A percentile compares a stretch with the other conserved stretches of the same genome.
phyloP scores from a whole-genome alignment of 2,888 invertebrate species.

The Laspeyria flexula region DNA sequence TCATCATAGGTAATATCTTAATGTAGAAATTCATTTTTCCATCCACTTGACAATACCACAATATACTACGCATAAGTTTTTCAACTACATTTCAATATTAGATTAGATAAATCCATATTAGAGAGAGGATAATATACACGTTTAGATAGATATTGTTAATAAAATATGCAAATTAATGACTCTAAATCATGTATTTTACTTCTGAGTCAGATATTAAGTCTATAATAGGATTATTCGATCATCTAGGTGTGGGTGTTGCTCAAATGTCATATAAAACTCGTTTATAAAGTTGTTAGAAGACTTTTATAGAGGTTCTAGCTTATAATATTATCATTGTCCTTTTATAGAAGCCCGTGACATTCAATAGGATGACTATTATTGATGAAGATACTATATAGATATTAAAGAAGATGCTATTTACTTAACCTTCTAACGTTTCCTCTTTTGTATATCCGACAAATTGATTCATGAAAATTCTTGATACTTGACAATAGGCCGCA shows the following conservation, averaged over 20 bases:
- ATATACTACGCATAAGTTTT: too few relatives aligned
- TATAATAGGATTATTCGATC: constrained; percentile 12
- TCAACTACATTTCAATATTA: not conserved
- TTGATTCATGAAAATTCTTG: too few relatives aligned
- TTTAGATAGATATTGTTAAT: not conserved
- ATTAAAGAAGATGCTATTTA: too few relatives aligned
- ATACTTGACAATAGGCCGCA: too few relatives aligned
- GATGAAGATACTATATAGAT: not conserved
- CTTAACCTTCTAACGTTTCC: too few relatives aligned
- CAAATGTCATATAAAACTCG: constrained; percentile 22
- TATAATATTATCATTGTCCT: constrained; percentile 13
- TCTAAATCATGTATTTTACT: not conserved
- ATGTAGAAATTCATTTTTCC: too few relatives aligned
- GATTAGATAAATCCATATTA: not conserved
- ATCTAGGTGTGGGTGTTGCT: constrained; percentile 29
- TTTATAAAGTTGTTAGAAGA: constrained; percentile 4
- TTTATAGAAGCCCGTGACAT: constrained; percentile 26
- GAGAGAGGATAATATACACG: not conserved
- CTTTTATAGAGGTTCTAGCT: not conserved
- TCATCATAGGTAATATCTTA: too few relatives aligned
- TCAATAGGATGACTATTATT: not conserved
- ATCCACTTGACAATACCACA: too few relatives aligned
- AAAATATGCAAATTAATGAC: not conserved
- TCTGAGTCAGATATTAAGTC: constrained; percentile 7
- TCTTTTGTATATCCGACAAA: too few relatives aligned